Percentiles rank a stretch among this genome's conserved stretches.
phyloP scores from a whole-genome alignment of 2,888 invertebrate species.

The Sarcophaga rosellei region DNA sequence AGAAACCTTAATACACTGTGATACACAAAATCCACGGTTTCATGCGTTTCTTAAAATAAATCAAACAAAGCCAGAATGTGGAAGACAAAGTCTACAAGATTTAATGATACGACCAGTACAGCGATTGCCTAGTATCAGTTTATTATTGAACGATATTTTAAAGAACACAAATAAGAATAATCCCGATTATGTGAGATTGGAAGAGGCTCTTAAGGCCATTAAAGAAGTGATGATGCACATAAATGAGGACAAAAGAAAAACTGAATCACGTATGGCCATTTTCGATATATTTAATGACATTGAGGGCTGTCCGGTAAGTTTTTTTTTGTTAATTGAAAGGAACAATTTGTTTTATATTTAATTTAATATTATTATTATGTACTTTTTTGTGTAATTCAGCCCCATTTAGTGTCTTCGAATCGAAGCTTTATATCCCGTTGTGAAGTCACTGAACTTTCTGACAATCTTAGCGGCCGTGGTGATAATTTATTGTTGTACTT shows the following conservation, averaged over 20 bases:
- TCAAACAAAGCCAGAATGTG: constrained; percentile 96
- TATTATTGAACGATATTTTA: constrained; percentile 95
- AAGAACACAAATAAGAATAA: constrained; percentile 95
- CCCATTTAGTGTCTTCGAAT: constrained; percentile 96
- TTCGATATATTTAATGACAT: constrained; percentile 99
- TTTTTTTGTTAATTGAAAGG: too few species aligned
- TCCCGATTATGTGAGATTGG: constrained; percentile 92
- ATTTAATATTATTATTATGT: background rate
- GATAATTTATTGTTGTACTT: constrained; percentile 93
- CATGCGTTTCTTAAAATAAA: constrained; percentile 99
- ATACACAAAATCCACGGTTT: constrained; percentile 96
- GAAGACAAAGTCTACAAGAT: constrained; percentile 96
- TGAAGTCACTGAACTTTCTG: constrained; percentile 93
- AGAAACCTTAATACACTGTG: constrained; percentile 94
- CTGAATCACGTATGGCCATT: constrained; percentile 97
- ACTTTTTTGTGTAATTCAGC: constrained; percentile 81
- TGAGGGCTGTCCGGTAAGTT: constrained; percentile 95
- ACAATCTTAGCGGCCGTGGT: constrained; percentile 92
- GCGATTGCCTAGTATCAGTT: constrained; percentile 96
- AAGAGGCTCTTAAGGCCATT: constrained; percentile 92
- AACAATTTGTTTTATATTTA: too few species aligned
- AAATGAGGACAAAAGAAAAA: constrained; percentile 98
- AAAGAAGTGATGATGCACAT: constrained; percentile 97
- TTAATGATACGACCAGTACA: constrained; percentile 98
- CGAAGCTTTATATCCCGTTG: constrained; percentile 93